Evolutionary conservation across 2,888 invertebrate genomes (phyloP).

Genomic region (Athetis lepigone): DNA sequence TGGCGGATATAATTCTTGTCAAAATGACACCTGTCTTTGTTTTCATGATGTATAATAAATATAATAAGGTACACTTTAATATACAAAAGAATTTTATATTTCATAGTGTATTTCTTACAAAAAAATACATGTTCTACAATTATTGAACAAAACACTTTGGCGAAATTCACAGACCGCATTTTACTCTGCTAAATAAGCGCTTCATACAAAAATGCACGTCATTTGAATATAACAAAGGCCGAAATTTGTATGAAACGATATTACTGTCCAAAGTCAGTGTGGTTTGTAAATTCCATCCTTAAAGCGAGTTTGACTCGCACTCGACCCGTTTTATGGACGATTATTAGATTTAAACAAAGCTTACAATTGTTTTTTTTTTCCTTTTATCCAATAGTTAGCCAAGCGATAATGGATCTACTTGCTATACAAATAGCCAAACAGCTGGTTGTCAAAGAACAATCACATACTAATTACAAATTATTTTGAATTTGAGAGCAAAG

Average conservation of each 20-base stretch:
- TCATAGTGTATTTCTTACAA: constrained; percentile 51
- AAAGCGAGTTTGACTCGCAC: constrained; percentile 49
- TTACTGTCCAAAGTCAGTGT: background rate
- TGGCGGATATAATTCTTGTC: no score
- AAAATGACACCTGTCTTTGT: no score
- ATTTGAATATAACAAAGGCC: background rate
- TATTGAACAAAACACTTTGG: constrained; percentile 36
- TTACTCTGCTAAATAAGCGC: background rate
- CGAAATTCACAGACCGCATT: background rate
- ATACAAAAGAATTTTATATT: constrained; percentile 57
- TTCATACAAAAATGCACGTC: background rate
- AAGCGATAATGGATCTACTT: constrained; percentile 36
- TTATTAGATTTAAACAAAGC: constrained; percentile 22
- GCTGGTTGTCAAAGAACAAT: constrained; percentile 47
- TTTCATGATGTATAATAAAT: constrained; percentile 36
- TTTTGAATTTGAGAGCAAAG: constrained; percentile 43
- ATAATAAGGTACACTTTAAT: constrained; percentile 53
- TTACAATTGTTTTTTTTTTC: constrained; percentile 24
- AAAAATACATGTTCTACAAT: constrained; percentile 47
- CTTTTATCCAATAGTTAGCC: constrained; percentile 22
- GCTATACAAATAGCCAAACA: constrained; percentile 45
- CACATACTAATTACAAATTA: constrained; percentile 40
- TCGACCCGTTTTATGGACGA: constrained; percentile 33
- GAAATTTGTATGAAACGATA: background rate
- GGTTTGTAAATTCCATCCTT: background rate